Evolutionary conservation across 2,797 vertebrate genomes (phyloP).

Genomic region (Lindbergichthys nudifrons): DNA sequence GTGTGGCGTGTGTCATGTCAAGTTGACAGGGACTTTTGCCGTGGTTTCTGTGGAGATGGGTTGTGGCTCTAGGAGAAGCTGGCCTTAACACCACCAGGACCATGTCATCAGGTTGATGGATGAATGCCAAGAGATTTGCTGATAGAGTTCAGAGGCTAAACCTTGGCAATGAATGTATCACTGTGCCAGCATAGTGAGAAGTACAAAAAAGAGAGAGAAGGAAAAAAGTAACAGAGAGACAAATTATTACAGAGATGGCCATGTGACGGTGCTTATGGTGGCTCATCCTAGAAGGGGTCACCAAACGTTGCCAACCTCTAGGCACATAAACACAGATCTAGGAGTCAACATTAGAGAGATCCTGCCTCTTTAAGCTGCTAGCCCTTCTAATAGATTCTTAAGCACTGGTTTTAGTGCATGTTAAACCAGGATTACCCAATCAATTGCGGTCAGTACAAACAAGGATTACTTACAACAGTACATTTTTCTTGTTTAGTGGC

Average conservation of each 20-base stretch:
- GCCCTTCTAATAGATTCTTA: constrained; percentile 89
- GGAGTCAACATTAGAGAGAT: constrained; percentile 81
- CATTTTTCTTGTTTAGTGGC: constrained; percentile 86
- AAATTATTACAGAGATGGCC: background rate
- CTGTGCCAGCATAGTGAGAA: constrained; percentile 25
- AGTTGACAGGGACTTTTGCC: constrained; percentile 71
- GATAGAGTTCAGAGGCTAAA: constrained; percentile 60
- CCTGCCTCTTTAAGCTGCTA: constrained; percentile 86
- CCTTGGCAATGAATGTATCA: constrained; percentile 45
- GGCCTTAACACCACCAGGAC: constrained; percentile 59
- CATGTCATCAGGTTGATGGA: constrained; percentile 74
- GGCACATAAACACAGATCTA: constrained; percentile 69
- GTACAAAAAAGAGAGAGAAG: constrained; percentile 15
- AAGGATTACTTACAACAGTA: constrained; percentile 91
- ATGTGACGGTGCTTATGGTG: constrained; percentile 34
- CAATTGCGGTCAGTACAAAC: constrained; percentile 90
- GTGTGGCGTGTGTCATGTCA: constrained; percentile 73
- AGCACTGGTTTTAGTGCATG: constrained; percentile 91
- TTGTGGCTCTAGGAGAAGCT: constrained; percentile 54
- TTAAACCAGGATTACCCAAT: constrained; percentile 92
- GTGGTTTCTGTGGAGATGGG: constrained; percentile 56
- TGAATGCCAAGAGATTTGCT: constrained; percentile 73
- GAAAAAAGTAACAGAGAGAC: background rate
- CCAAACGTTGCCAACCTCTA: constrained; percentile 60
- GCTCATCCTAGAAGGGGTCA: constrained; percentile 54